Conservation (phyloP, 2,888 invertebrate genomes). For the Oscheius sp. region DNA sequence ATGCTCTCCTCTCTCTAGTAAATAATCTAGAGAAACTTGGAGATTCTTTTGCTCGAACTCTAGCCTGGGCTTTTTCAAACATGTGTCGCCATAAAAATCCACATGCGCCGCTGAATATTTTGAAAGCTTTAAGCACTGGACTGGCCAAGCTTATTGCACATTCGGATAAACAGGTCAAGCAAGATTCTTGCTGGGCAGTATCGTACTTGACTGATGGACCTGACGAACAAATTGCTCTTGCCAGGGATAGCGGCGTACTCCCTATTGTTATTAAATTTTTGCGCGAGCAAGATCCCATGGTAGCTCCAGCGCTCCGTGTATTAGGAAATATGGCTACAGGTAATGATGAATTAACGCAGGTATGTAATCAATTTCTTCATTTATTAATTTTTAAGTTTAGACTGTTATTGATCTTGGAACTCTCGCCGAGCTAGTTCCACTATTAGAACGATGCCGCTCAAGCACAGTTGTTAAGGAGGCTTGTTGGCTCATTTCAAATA, state of each 20-base stretch:
- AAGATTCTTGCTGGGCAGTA: constrained; percentile 69
- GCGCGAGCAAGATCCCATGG: constrained; percentile 42
- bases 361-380: constrained; percentile 33
- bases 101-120: constrained; percentile 69
- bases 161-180: constrained; percentile 53
- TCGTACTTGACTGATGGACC: constrained; percentile 69
- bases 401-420: constrained; percentile 82
- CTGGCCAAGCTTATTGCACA: constrained; percentile 43
- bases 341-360: constrained; percentile 71
- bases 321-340: constrained; percentile 70
- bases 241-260: constrained; percentile 41
- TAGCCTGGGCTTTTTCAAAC: constrained; percentile 90
- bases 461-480: constrained; percentile 77
- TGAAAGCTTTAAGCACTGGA: constrained; percentile 42
- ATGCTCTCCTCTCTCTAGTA: constrained; percentile 81
- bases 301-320: constrained; percentile 66
- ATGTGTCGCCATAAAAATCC: constrained; percentile 96
- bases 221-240: constrained; percentile 65
- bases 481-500: constrained; percentile 91
- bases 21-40: constrained; percentile 74
- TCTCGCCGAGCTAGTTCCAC: constrained; percentile 76
- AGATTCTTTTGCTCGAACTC: constrained; percentile 55
- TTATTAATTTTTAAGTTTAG: constrained; percentile 34
- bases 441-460: constrained; percentile 49
- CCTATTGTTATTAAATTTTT: constrained; percentile 42